A percentile compares a stretch with the other conserved stretches of the same genome.
phyloP scores from a whole-genome alignment of 2,888 invertebrate genomes.

The Zelleria hepariella region DNA sequence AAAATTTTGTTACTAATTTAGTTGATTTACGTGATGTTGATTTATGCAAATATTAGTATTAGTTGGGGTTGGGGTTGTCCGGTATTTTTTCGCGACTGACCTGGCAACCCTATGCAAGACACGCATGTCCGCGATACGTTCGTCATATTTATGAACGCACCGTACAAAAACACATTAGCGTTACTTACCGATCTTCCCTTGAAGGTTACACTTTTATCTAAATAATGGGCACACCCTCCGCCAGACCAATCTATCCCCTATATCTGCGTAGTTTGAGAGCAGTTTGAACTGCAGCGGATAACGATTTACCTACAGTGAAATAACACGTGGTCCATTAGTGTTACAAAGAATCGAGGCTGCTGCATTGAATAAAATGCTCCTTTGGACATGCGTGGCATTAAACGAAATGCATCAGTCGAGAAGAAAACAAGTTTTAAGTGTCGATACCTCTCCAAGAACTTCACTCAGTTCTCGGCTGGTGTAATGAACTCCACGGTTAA shows the following conservation, averaged over 20 bases:
- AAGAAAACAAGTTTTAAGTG: too few species aligned
- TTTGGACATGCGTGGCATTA: neutral
- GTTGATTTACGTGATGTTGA: too few species aligned
- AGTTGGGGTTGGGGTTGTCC: too few species aligned
- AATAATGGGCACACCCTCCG: constrained; percentile 24
- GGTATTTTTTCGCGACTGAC: too few species aligned
- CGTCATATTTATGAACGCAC: constrained; percentile 48
- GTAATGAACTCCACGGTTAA: too few species aligned
- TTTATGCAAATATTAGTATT: too few species aligned
- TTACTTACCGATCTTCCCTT: constrained; percentile 33
- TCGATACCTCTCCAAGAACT: too few species aligned
- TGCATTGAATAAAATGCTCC: neutral
- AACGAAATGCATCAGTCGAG: neutral
- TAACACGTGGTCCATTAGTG: constrained; percentile 10
- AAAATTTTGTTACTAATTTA: too few species aligned
- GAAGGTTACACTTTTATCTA: constrained; percentile 43
- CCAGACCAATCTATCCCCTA: neutral
- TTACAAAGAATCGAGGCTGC: constrained; percentile 5
- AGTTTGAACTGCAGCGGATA: neutral
- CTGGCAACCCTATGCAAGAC: too few species aligned
- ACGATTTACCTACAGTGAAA: constrained; percentile 15
- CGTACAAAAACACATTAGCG: constrained; percentile 56
- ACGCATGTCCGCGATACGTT: constrained; percentile 27
- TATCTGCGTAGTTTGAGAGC: neutral
- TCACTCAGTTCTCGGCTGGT: too few species aligned